Percentiles rank a stretch among this genome's conserved stretches.
Evolutionary conservation across 2,888 invertebrate species (phyloP).

Genomic region (Scaptomyza cyrtandrae): DNA sequence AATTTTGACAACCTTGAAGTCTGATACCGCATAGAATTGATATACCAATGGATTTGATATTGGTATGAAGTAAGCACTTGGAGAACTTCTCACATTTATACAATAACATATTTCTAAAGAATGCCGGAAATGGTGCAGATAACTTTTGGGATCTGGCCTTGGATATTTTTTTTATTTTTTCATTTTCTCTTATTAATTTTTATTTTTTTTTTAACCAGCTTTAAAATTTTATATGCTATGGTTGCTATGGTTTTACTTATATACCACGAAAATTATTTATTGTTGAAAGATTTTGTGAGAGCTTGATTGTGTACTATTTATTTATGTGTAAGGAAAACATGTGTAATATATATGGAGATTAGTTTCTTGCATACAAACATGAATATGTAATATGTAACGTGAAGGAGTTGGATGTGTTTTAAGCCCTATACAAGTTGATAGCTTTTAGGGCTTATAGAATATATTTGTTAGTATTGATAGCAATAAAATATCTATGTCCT

Average conservation of each 20-base stretch:
- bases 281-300: background rate
- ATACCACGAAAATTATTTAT: background rate
- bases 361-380: background rate
- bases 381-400: background rate
- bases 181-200: background rate
- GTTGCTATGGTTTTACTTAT: background rate
- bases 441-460: too few species aligned
- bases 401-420: background rate
- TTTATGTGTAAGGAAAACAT: too few species aligned
- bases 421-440: too few species aligned
- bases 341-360: too few species aligned
- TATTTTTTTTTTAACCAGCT: background rate
- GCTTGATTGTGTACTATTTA: background rate
- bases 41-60: background rate
- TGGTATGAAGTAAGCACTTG: background rate
- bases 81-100: conserved; percentile 12
- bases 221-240: background rate
- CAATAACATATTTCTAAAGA: conserved; percentile 13
- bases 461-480: too few species aligned
- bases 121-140: conserved; percentile 5
- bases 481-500: too few species aligned
- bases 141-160: background rate
- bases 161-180: background rate
- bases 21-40: conserved; percentile 25
- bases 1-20: conserved; percentile 47